These are phyloP conservation scores for Idaea dimidiata DNA, from an alignment of 2,888 invertebrate species.

Conservation along the genomic window DNA sequence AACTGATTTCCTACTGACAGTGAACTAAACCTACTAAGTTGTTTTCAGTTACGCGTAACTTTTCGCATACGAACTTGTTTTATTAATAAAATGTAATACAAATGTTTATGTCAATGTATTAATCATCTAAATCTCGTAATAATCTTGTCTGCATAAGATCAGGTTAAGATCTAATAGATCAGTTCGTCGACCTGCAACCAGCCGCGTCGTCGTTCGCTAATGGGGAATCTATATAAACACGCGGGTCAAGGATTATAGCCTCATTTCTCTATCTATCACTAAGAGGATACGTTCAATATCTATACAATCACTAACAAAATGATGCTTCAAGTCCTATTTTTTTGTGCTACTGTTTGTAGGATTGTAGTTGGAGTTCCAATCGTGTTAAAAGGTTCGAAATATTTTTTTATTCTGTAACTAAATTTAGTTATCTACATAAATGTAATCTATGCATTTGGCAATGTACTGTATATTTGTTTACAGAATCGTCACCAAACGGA, in stretches of 20 bases:
- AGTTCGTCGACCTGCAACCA: slow-evolving; percentile 1
- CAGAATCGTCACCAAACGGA: slow-evolving; percentile 55
- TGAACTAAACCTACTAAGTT: too few relatives aligned
- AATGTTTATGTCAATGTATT: background rate
- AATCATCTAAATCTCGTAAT: background rate
- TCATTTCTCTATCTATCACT: slow-evolving; percentile 28
- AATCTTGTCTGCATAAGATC: slow-evolving; percentile 4
- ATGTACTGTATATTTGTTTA: slow-evolving; percentile 18
- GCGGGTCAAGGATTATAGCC: slow-evolving; percentile 25
- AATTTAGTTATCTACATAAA: background rate
- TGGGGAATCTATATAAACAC: slow-evolving; percentile 25
- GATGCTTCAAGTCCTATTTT: slow-evolving; percentile 18
- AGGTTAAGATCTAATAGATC: slow-evolving; percentile 3
- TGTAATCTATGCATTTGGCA: slow-evolving; percentile 6
- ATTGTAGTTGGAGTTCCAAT: slow-evolving; percentile 39
- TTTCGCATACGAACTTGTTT: background rate
- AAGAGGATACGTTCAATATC: slow-evolving; percentile 24
- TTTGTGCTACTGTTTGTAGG: slow-evolving; percentile 21
- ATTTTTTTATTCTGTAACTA: slow-evolving; percentile 10
- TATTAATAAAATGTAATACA: background rate
- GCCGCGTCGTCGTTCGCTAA: slow-evolving; percentile 2
- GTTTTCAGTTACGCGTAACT: background rate
- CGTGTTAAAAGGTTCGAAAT: slow-evolving; percentile 50
- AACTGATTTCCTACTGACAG: too few relatives aligned
- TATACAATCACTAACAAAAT: slow-evolving; percentile 25